phyloP scores from a whole-genome alignment of 2,888 invertebrate genomes.

The Blomia tropicalis region DNA sequence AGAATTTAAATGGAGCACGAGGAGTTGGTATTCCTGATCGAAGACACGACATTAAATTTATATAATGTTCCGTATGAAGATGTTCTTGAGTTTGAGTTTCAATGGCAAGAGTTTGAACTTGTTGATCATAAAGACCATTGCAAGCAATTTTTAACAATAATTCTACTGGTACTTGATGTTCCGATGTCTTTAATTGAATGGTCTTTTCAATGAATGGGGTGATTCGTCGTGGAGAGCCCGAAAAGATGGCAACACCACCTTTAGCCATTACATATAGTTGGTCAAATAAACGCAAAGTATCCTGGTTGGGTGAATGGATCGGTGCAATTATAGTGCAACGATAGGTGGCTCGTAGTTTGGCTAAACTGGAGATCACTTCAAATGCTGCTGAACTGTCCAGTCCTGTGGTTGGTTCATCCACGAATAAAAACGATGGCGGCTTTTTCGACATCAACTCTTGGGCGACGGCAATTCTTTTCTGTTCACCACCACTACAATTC shows the following conservation, averaged over 20 bases:
- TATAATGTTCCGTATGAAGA: too few species aligned
- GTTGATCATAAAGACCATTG: too few species aligned
- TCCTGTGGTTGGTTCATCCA: slow-evolving; percentile 10
- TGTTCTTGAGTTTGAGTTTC: neutral
- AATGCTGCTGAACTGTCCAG: neutral
- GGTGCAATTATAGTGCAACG: slow-evolving; percentile 11
- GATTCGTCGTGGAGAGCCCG: slow-evolving; percentile 12
- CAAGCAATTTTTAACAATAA: neutral
- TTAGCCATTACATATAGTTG: slow-evolving; percentile 21
- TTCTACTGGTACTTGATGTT: neutral
- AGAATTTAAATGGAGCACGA: neutral
- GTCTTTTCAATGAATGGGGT: neutral
- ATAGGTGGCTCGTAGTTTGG: neutral
- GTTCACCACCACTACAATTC: slow-evolving; percentile 7
- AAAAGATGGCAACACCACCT: slow-evolving; percentile 23
- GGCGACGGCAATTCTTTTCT: neutral
- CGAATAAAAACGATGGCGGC: neutral
- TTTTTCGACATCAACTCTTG: neutral
- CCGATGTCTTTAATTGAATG: too few species aligned
- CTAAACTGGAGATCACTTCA: neutral
- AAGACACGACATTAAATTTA: too few species aligned
- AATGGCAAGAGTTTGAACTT: too few species aligned
- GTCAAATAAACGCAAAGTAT: slow-evolving; percentile 18
- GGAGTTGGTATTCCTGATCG: neutral
- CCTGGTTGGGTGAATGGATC: slow-evolving; percentile 20